Conservation (phyloP, 2,113 vertebrate species). For the Recurvirostra avosetta region DNA sequence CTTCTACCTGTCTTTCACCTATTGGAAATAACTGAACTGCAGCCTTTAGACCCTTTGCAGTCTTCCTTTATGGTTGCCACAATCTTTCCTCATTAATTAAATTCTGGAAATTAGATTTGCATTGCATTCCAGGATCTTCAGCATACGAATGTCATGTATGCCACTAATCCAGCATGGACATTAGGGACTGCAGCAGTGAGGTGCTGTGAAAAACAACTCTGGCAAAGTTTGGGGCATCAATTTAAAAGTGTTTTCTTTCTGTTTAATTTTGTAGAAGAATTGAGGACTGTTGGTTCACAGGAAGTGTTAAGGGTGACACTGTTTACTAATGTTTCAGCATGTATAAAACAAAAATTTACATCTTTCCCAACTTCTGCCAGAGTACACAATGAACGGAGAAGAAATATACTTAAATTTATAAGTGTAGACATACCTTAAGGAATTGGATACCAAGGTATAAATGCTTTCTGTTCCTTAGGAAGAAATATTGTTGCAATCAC, state of each 20-base stretch:
- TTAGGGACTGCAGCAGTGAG: background rate
- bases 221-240: background rate
- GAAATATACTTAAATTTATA: constrained; percentile 35
- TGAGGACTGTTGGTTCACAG: background rate
- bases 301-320: background rate
- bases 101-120: background rate
- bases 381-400: background rate
- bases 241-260: background rate
- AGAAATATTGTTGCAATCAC: constrained; percentile 17
- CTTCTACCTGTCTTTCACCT: background rate
- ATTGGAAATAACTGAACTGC: background rate
- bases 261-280: background rate
- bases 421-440: background rate
- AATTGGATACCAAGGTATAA: constrained; percentile 37
- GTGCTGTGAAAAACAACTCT: background rate
- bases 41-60: background rate
- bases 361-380: background rate
- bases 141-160: background rate
- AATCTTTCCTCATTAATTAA: background rate
- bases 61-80: background rate
- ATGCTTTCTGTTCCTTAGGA: constrained; percentile 5
- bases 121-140: background rate
- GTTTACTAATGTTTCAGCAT: background rate
- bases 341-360: constrained; percentile 1
- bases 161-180: background rate